Evolutionary conservation across 2,888 invertebrate genomes (phyloP), one percentile per base, ranked within the genome.

Genomic region (Agapostemon virescens): DNA sequence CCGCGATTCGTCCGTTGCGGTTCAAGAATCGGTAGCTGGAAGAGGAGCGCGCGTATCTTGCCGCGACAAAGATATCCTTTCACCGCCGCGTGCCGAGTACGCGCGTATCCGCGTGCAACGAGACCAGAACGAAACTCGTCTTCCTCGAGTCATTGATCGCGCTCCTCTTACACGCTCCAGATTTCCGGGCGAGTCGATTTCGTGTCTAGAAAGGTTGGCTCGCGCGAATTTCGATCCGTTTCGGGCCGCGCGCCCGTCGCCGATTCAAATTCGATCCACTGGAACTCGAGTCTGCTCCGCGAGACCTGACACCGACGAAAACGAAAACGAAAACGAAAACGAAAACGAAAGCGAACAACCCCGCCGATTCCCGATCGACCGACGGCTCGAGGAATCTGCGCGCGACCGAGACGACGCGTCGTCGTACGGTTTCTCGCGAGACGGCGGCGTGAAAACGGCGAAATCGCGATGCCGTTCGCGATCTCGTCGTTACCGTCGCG

Each of bases 11-110:
- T 11, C 11, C 36, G 61, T 5, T 5, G 52, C 23, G 15, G 61
- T 33, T 20, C 3, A 20, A 11, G 30, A 20, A 61, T 6, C 20
- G 30, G 30, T 61, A 26, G 77, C 61, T 70, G 77, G 42, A 67
- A 81, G 80, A 82, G 66, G 76, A 15, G 68, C 64, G 38, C 30
- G 7, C 58, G 30, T 20, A 61, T 9, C 58, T 17, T 17, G 0
- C 26, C 17, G 3, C 68, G 58, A 30, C 38, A 40, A 26, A 69
- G 77, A 83, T 77, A 84, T 86, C 88, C 88, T 88, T 88, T 88
- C 87, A 87, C 88, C 87, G 69, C 13, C n/a, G 33, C n/a, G 30
- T 45, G 9, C 38, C 9, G 42, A n/a, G 74, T 66, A 42, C 38
- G 70, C 45, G 63, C 73, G 61, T 61, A 42, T 40, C 61, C 26